Conservation (phyloP, 2,113 vertebrate species). For the Podarcis cretensis region DNA sequence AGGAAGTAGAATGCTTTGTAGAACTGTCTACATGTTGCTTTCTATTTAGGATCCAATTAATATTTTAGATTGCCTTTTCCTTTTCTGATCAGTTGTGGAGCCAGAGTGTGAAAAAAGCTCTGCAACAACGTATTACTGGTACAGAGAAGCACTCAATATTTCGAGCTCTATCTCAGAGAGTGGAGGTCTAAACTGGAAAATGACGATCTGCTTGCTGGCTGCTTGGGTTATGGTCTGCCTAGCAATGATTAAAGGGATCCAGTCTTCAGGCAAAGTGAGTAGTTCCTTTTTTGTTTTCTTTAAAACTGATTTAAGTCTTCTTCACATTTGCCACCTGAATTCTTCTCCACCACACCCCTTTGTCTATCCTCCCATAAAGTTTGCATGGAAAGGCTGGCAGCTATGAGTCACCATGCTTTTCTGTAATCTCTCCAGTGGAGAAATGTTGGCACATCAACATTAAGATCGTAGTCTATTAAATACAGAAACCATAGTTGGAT, state of each 20-base stretch:
- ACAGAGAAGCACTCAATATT: slow-evolving; percentile 93
- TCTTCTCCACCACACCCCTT: slow-evolving; percentile 14
- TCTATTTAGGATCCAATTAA: background rate
- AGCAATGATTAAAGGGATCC: slow-evolving; percentile 98
- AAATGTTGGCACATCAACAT: slow-evolving; percentile 28
- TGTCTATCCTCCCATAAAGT: background rate
- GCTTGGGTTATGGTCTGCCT: slow-evolving; percentile 96
- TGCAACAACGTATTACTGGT: slow-evolving; percentile 97
- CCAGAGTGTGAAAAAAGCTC: slow-evolving; percentile 98
- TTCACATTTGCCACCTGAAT: background rate
- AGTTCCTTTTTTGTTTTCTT: slow-evolving; percentile 33
- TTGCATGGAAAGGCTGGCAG: slow-evolving; percentile 32
- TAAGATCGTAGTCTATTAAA: slow-evolving; percentile 19
- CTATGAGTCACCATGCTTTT: slow-evolving; percentile 23
- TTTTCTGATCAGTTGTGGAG: slow-evolving; percentile 82
- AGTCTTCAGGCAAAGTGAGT: slow-evolving; percentile 97
- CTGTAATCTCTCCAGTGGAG: slow-evolving; percentile 18
- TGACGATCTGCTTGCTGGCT: slow-evolving; percentile 89
- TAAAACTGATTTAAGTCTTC: background rate
- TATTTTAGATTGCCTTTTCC: slow-evolving; percentile 14
- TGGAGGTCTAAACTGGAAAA: slow-evolving; percentile 96
- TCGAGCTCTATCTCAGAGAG: slow-evolving; percentile 90
- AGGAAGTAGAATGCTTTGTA: slow-evolving; percentile 1
- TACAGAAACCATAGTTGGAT: background rate
- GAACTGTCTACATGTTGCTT: background rate